Conservation (phyloP, 2,888 invertebrate species). For the Micoletzkya japonica region DNA sequence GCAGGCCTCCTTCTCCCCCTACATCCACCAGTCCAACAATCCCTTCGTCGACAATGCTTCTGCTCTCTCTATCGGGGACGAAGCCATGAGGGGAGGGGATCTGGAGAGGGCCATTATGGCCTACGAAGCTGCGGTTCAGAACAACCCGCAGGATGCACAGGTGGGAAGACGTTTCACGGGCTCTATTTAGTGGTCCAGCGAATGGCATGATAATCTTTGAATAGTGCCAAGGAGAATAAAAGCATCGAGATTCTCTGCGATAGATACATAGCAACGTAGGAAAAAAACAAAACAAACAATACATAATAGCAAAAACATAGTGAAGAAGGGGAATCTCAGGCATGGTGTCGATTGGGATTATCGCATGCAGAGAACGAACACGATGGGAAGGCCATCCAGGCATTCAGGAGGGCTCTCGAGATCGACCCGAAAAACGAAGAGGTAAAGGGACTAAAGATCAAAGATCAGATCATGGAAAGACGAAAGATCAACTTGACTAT, state of each 20-base stretch:
- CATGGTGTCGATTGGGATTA: conserved; percentile 79
- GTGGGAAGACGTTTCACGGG: conserved; percentile 32
- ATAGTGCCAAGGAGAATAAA: no score
- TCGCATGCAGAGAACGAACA: conserved; percentile 97
- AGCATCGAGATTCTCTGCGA: no score
- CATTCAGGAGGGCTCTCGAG: conserved; percentile 75
- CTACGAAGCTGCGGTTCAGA: conserved; percentile 85
- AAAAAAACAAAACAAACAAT: conserved; percentile 16
- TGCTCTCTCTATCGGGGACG: conserved; percentile 19
- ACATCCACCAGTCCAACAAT: conserved; percentile 24
- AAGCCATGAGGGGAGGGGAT: conserved; percentile 30
- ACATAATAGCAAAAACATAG: conserved; percentile 12
- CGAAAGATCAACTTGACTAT: conserved; percentile 48
- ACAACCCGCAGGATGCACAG: conserved; percentile 55
- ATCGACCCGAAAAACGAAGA: conserved; percentile 53
- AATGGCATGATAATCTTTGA: no score
- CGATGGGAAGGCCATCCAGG: conserved; percentile 88
- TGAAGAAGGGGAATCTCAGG: conserved; percentile 33
- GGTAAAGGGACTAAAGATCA: no score
- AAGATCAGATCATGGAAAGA: no score
- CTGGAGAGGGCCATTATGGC: conserved; percentile 76
- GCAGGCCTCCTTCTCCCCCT: conserved; percentile 5
- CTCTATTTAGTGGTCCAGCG: no score
- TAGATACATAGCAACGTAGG: not conserved
- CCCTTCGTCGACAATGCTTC: conserved; percentile 7